These are phyloP conservation scores for Melanotaenia pygmaea DNA, from an alignment of 2,797 vertebrate species.

Conservation along the genomic window DNA sequence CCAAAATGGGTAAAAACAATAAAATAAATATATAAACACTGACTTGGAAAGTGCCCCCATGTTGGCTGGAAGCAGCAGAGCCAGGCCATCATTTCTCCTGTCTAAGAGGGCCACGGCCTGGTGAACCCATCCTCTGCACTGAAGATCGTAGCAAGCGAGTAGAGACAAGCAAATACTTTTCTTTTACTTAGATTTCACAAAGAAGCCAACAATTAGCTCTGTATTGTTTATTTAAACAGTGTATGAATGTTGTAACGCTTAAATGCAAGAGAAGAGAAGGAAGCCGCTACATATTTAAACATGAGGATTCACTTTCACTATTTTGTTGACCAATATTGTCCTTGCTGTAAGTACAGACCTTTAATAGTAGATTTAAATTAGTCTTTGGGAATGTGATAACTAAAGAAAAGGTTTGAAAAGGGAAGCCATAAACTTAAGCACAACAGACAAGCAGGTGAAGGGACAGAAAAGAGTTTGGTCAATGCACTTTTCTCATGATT, in stretches of 20 bases:
- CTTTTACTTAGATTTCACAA: constrained; percentile 22
- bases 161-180: constrained; percentile 28
- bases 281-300: background rate
- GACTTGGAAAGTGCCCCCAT: constrained; percentile 42
- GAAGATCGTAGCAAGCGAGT: constrained; percentile 36
- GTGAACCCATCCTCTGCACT: constrained; percentile 26
- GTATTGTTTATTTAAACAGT: background rate
- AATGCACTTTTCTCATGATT: no score
- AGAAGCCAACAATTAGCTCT: constrained; percentile 29
- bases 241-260: constrained; percentile 9
- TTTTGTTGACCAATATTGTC: constrained; percentile 7
- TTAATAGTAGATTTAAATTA: background rate
- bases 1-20: constrained; percentile 16
- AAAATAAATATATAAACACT: constrained; percentile 6
- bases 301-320: background rate
- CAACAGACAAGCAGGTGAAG: background rate
- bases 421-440: constrained; percentile 3
- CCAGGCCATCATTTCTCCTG: constrained; percentile 22
- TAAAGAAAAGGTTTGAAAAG: constrained; percentile 13
- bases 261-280: background rate
- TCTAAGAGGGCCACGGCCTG: constrained; percentile 34
- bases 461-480: background rate
- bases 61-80: constrained; percentile 47
- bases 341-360: constrained; percentile 8
- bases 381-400: constrained; percentile 12